Conservation (phyloP, 2,888 invertebrate species). For the Copidosoma aretas region DNA sequence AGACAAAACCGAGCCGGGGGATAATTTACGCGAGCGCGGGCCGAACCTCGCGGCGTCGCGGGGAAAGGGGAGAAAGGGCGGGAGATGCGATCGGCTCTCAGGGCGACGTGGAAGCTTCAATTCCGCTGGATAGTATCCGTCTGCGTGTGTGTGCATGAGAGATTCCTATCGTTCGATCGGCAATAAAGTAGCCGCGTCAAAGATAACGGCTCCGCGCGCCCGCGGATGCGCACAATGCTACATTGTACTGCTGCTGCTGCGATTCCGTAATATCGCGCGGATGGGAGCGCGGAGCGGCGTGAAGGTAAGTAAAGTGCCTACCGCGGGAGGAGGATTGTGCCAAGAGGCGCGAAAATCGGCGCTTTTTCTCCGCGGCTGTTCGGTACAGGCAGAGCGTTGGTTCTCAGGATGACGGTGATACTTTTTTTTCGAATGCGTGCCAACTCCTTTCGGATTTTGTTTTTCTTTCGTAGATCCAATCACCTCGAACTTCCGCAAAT, state of each 20-base stretch:
- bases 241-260: slow-evolving; percentile 32
- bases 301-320: neutral
- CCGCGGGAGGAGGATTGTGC: neutral
- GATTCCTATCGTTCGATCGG: slow-evolving; percentile 38
- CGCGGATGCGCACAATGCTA: slow-evolving; percentile 31
- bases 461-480: no score
- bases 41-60: neutral
- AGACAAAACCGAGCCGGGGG: no score
- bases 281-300: neutral
- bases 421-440: no score
- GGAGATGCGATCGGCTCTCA: neutral
- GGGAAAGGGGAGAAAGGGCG: neutral
- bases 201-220: slow-evolving; percentile 28
- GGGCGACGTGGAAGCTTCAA: slow-evolving; percentile 40
- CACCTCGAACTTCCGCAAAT: no score
- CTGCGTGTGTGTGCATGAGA: slow-evolving; percentile 4
- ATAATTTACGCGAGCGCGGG: no score
- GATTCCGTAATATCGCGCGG: slow-evolving; percentile 34
- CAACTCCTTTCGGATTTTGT: no score
- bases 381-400: no score
- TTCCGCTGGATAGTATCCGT: slow-evolving; percentile 31
- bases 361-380: no score
- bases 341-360: no score
- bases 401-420: no score
- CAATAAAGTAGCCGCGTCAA: slow-evolving; percentile 39